phyloP scores from a whole-genome alignment of 2,797 vertebrate species.

The Geotria australis region DNA sequence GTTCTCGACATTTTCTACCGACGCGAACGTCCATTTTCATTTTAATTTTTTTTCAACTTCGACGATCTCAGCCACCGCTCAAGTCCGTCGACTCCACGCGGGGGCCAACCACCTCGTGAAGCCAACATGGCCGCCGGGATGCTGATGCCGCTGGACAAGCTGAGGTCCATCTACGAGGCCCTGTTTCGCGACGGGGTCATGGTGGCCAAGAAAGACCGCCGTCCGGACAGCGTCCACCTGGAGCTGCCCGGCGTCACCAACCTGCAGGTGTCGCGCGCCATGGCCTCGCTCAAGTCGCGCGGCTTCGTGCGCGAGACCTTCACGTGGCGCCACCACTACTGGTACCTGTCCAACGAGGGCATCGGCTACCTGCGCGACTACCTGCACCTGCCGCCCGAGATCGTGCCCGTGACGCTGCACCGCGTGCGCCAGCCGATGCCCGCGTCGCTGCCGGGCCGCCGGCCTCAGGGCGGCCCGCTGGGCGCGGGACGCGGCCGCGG shows the following conservation, averaged over 20 bases:
- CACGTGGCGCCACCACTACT: slow-evolving; percentile 68
- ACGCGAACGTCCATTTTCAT: too few species aligned
- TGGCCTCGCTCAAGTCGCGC: slow-evolving; percentile 50
- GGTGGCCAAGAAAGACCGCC: slow-evolving; percentile 63
- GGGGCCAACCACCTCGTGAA: background rate
- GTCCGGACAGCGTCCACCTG: slow-evolving; percentile 42
- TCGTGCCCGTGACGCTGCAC: slow-evolving; percentile 51
- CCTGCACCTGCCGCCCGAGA: slow-evolving; percentile 51
- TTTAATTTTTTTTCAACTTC: too few species aligned
- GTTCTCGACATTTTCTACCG: too few species aligned
- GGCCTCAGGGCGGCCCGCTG: background rate
- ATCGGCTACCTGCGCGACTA: slow-evolving; percentile 52
- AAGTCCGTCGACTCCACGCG: background rate
- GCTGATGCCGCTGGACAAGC: slow-evolving; percentile 53
- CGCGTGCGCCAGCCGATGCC: slow-evolving; percentile 21
- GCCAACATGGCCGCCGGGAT: slow-evolving; percentile 82
- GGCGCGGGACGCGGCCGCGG: too few species aligned
- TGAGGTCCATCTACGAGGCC: slow-evolving; percentile 58
- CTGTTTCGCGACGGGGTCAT: slow-evolving; percentile 72
- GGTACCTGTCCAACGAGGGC: slow-evolving; percentile 71
- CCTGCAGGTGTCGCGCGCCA: slow-evolving; percentile 48
- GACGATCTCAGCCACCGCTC: too few species aligned
- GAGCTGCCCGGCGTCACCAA: slow-evolving; percentile 41
- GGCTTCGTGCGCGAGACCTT: slow-evolving; percentile 55
- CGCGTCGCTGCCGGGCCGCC: background rate